These are phyloP conservation scores for Melopsittacus undulatus DNA, from an alignment of 2,797 vertebrate genomes.

Conservation along the genomic window DNA sequence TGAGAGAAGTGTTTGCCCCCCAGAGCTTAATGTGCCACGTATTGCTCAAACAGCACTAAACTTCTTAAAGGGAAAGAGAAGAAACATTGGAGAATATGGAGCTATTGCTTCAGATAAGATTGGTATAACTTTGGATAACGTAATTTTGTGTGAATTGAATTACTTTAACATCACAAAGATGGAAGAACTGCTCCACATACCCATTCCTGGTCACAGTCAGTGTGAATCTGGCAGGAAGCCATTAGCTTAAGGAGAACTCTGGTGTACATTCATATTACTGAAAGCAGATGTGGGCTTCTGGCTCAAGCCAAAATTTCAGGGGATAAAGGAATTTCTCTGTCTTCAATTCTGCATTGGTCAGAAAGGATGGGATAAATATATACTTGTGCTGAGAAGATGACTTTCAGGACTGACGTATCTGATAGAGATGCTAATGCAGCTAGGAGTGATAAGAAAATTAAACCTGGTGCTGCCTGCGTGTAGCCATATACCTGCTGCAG, in stretches of 20 bases:
- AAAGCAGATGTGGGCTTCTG: constrained; percentile 2
- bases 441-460: background rate
- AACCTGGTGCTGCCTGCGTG: background rate
- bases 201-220: background rate
- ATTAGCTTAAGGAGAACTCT: background rate
- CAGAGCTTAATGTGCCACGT: background rate
- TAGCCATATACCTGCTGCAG: background rate
- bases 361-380: background rate
- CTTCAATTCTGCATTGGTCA: background rate
- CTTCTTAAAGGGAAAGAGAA: background rate
- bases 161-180: background rate
- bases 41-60: background rate
- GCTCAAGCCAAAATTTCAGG: background rate
- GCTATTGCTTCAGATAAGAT: background rate
- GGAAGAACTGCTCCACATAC: background rate
- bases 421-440: background rate
- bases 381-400: background rate
- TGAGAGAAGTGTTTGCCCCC: background rate
- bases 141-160: background rate
- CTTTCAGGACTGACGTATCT: background rate
- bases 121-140: background rate
- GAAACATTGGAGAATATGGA: background rate
- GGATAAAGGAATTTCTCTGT: background rate
- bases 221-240: background rate
- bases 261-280: background rate